phyloP scores from a whole-genome alignment of 2,888 invertebrate species.

The Protophormia terraenovae region DNA sequence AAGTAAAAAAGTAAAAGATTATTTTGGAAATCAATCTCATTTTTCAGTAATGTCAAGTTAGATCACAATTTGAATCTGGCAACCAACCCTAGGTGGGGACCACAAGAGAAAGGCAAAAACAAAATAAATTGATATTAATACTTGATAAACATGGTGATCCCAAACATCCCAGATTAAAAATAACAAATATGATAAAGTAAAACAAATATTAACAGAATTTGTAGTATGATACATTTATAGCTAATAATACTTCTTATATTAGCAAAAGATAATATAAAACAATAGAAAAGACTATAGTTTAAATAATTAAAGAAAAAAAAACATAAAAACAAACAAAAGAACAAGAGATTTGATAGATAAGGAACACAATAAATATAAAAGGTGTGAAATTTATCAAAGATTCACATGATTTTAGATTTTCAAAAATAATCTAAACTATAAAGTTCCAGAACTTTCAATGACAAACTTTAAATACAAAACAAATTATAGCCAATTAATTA shows the following conservation, averaged over 20 bases:
- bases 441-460: not conserved
- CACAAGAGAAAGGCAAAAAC: not conserved
- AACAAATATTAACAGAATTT: not conserved
- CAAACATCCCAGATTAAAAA: not conserved
- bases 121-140: not conserved
- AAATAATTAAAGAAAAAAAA: slow-evolving; percentile 19
- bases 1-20: too few relatives aligned
- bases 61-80: too few relatives aligned
- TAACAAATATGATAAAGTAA: not conserved
- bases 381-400: slow-evolving; percentile 35
- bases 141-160: not conserved
- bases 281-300: not conserved
- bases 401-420: slow-evolving; percentile 45
- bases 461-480: too few relatives aligned
- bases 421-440: not conserved
- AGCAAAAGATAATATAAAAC: not conserved
- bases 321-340: slow-evolving; percentile 28
- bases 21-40: too few relatives aligned
- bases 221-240: not conserved
- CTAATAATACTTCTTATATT: not conserved
- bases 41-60: too few relatives aligned
- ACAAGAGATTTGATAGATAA: not conserved
- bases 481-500: not conserved
- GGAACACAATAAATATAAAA: not conserved
- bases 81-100: too few relatives aligned